Evolutionary conservation across 64 coral and sea anemone genomes (phyloP).

Genomic region (Stichodactyla mertensii): DNA sequence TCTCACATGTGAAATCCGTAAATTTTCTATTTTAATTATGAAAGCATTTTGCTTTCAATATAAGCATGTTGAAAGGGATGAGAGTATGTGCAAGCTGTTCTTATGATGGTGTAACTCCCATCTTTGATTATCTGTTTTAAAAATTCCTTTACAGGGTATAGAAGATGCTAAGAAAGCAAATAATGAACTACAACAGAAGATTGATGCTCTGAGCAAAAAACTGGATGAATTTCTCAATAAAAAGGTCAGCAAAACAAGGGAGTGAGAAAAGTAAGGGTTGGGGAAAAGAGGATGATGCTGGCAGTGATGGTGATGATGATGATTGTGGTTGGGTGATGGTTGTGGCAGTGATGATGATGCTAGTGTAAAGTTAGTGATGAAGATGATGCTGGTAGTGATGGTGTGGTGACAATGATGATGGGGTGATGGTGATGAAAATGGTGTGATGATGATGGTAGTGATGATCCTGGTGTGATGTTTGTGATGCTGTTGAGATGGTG

Average conservation of each 20-base stretch:
- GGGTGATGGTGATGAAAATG: neutral
- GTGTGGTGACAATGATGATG: neutral
- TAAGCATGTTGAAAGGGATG: too few relatives aligned
- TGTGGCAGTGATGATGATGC: neutral
- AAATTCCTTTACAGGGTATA: constrained; percentile 15
- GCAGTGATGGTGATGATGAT: neutral
- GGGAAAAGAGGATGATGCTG: neutral
- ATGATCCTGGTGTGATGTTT: neutral
- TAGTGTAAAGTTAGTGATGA: neutral
- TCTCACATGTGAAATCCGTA: too few relatives aligned
- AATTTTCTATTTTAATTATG: too few relatives aligned
- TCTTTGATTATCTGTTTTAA: neutral
- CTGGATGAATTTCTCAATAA: constrained; percentile 23
- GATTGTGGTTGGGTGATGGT: neutral
- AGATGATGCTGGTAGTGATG: neutral
- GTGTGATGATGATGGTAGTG: neutral
- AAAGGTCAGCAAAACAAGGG: neutral
- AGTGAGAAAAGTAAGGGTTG: too few relatives aligned
- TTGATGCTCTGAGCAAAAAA: constrained; percentile 20
- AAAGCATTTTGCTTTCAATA: too few relatives aligned
- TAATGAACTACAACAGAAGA: constrained; percentile 20
- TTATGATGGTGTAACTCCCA: neutral
- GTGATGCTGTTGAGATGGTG: neutral
- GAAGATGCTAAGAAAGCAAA: constrained; percentile 34
- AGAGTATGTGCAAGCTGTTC: neutral